These are phyloP conservation scores for Lasioglossum oenotherae DNA, from an alignment of 2,888 invertebrate species.

Conservation along the genomic window DNA sequence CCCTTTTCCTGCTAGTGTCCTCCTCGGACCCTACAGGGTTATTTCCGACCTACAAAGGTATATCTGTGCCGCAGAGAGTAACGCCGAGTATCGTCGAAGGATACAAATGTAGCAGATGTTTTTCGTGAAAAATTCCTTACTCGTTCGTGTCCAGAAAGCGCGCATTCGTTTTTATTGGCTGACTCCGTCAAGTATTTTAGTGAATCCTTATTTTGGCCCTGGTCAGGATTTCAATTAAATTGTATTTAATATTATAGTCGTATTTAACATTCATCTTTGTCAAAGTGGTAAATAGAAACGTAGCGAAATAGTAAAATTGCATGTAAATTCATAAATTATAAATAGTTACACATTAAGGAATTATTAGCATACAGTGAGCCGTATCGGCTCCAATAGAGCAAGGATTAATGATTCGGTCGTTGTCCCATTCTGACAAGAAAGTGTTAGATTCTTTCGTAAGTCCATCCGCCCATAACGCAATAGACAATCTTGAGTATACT, in stretches of 20 bases:
- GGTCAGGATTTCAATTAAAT: not conserved
- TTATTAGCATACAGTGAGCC: no score
- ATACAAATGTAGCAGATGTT: slow-evolving; percentile 64
- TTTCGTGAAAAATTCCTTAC: slow-evolving; percentile 61
- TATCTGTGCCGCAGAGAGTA: slow-evolving; percentile 50
- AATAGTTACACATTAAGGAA: no score
- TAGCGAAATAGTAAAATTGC: not conserved
- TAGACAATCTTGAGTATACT: no score
- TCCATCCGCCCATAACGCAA: no score
- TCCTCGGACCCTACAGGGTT: slow-evolving; percentile 38
- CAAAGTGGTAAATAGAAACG: not conserved
- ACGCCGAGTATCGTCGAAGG: slow-evolving; percentile 53
- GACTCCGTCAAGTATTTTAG: slow-evolving; percentile 47
- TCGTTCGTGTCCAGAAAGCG: slow-evolving; percentile 43
- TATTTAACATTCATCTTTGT: not conserved
- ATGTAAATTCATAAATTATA: not conserved
- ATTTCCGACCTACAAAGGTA: slow-evolving; percentile 65
- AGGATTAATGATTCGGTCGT: slow-evolving; percentile 48
- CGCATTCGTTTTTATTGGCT: slow-evolving; percentile 58
- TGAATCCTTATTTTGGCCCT: slow-evolving; percentile 42
- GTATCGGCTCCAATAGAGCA: no score
- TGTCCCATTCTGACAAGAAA: slow-evolving; percentile 12
- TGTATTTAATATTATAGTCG: not conserved
- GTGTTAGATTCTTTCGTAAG: not conserved
- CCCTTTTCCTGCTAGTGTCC: slow-evolving; percentile 54